Conservation (phyloP, 2,797 vertebrate genomes). For the Megalops cyprinoides region DNA sequence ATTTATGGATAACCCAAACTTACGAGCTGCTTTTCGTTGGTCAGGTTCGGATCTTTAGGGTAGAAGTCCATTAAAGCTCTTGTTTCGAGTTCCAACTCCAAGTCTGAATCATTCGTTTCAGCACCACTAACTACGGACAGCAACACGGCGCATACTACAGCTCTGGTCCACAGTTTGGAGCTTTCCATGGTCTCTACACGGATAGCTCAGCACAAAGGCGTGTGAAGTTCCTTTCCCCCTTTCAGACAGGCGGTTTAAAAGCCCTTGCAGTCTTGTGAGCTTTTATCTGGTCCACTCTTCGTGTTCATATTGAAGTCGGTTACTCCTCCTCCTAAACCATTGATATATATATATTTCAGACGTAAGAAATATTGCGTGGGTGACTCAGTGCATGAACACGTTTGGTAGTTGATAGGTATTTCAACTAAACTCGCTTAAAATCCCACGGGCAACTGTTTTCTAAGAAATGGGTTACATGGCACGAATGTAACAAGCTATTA, state of each 20-base stretch:
- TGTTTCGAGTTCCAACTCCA: conserved; percentile 67
- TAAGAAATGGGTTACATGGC: too few relatives aligned
- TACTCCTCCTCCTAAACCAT: conserved; percentile 55
- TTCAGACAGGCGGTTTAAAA: conserved; percentile 32
- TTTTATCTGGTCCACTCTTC: conserved; percentile 51
- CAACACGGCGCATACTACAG: conserved; percentile 62
- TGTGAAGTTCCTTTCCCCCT: conserved; percentile 28
- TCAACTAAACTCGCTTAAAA: conserved; percentile 41
- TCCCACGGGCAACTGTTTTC: conserved; percentile 26
- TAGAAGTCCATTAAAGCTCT: conserved; percentile 70
- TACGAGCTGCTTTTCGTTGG: conserved; percentile 72
- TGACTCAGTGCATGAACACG: conserved; percentile 49
- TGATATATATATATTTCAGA: too few relatives aligned
- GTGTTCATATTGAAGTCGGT: conserved; percentile 36
- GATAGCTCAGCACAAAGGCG: conserved; percentile 24
- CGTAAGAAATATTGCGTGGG: conserved; percentile 51
- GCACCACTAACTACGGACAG: conserved; percentile 59
- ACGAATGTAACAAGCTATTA: too few relatives aligned
- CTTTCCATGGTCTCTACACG: conserved; percentile 63
- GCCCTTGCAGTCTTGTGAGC: conserved; percentile 23
- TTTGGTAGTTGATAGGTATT: conserved; percentile 27
- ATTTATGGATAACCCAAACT: conserved; percentile 30
- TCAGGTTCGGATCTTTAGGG: conserved; percentile 67
- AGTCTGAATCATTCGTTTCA: conserved; percentile 51
- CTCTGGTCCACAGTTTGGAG: conserved; percentile 63